Conservation (phyloP, 1,140 invertebrate species). For the Drosophila repletoides region DNA sequence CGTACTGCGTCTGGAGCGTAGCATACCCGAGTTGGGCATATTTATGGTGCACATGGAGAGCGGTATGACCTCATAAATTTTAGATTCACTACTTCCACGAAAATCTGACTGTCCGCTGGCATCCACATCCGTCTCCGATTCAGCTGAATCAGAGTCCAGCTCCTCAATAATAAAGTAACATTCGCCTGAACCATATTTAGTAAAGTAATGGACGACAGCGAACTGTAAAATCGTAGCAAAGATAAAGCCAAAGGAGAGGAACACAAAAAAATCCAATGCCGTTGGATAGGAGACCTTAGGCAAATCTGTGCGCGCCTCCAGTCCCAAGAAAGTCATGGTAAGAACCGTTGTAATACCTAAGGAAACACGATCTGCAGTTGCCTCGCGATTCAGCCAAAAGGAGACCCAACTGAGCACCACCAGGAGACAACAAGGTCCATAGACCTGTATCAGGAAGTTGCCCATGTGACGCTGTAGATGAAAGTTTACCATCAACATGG, state of each 20-base stretch:
- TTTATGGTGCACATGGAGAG: slow-evolving; percentile 74
- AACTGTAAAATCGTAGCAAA: slow-evolving; percentile 95
- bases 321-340: slow-evolving; percentile 94
- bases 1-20: slow-evolving; percentile 33
- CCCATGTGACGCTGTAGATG: slow-evolving; percentile 93
- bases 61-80: slow-evolving; percentile 78
- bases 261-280: slow-evolving; percentile 93
- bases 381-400: slow-evolving; percentile 95
- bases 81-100: slow-evolving; percentile 67
- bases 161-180: slow-evolving; percentile 89
- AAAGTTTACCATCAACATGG: slow-evolving; percentile 91
- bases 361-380: slow-evolving; percentile 92
- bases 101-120: slow-evolving; percentile 55
- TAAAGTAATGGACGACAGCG: slow-evolving; percentile 94
- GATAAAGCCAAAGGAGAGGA: slow-evolving; percentile 93
- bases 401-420: slow-evolving; percentile 95
- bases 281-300: slow-evolving; percentile 94
- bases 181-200: slow-evolving; percentile 94
- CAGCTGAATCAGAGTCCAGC: slow-evolving; percentile 84
- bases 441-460: slow-evolving; percentile 94
- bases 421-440: slow-evolving; percentile 91
- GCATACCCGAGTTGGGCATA: slow-evolving; percentile 56
- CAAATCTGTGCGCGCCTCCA: slow-evolving; percentile 92
- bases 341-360: slow-evolving; percentile 93
- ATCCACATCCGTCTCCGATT: slow-evolving; percentile 84